Evolutionary conservation across 1,140 invertebrate genomes (phyloP).

Genomic region (Trialeurodes vaporariorum): DNA sequence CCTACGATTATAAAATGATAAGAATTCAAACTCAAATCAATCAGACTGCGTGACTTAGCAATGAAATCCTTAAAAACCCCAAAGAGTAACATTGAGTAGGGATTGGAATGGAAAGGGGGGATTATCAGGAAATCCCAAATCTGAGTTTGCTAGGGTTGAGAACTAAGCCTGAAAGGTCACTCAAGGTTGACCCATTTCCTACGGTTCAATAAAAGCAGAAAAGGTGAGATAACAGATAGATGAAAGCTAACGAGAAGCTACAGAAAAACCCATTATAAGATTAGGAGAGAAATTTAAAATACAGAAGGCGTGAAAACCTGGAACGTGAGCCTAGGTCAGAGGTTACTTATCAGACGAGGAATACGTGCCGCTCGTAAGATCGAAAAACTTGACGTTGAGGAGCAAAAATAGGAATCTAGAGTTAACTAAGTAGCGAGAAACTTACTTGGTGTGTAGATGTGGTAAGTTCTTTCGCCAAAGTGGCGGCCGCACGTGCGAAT

Average conservation of each 20-base stretch:
- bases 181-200: background rate
- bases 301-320: too few species aligned
- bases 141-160: too few species aligned
- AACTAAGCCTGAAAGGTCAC: conserved; percentile 5
- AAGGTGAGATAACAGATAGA: too few species aligned
- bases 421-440: background rate
- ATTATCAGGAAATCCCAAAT: too few species aligned
- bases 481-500: conserved; percentile 5
- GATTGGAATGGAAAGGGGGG: too few species aligned
- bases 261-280: background rate
- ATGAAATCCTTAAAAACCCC: too few species aligned
- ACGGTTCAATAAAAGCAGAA: background rate
- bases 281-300: too few species aligned
- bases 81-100: too few species aligned
- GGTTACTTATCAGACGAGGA: background rate
- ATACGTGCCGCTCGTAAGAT: conserved; percentile 3
- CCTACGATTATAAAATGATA: too few species aligned
- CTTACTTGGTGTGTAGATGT: conserved; percentile 8
- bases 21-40: too few species aligned
- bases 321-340: too few species aligned
- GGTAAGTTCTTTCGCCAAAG: conserved; percentile 5
- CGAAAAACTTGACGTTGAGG: background rate
- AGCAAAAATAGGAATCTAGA: conserved; percentile 2
- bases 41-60: too few species aligned
- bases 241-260: background rate